Conservation (phyloP, 2,797 vertebrate genomes). For the Galago senegalensis region DNA sequence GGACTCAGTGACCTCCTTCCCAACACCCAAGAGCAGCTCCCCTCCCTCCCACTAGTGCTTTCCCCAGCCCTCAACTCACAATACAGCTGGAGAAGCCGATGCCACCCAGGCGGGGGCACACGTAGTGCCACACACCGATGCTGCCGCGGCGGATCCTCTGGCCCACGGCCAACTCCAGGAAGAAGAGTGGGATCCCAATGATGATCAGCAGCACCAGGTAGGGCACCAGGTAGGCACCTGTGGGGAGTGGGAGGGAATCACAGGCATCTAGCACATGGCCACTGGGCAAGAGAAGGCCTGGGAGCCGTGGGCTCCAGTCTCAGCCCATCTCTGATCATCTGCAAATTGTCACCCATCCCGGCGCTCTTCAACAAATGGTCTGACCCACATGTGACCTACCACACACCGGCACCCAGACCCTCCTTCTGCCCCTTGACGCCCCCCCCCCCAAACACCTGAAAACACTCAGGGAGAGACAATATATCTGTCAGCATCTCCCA, state of each 20-base stretch:
- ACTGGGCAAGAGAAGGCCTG: neutral
- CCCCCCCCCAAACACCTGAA: neutral
- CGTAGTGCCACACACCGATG: conserved; percentile 98
- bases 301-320: neutral
- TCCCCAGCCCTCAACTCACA: conserved; percentile 87
- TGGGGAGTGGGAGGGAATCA: conserved; percentile 38
- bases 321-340: accelerated
- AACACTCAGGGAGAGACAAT: neutral
- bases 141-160: conserved; percentile 98
- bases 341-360: neutral
- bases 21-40: neutral
- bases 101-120: conserved; percentile 96
- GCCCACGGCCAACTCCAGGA: conserved; percentile 98
- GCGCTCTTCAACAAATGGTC: neutral
- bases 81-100: conserved; percentile 97
- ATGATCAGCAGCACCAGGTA: conserved; percentile 97
- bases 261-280: accelerated
- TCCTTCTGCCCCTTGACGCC: neutral
- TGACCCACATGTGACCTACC: neutral
- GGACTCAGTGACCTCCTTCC: neutral
- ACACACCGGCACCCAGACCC: neutral
- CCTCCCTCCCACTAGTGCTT: neutral
- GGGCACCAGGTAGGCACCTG: conserved; percentile 98
- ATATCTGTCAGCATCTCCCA: accelerated
- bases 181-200: conserved; percentile 98